These are phyloP conservation scores for Harpalus rubripes DNA, from an alignment of 2,888 invertebrate genomes.

Conservation along the genomic window DNA sequence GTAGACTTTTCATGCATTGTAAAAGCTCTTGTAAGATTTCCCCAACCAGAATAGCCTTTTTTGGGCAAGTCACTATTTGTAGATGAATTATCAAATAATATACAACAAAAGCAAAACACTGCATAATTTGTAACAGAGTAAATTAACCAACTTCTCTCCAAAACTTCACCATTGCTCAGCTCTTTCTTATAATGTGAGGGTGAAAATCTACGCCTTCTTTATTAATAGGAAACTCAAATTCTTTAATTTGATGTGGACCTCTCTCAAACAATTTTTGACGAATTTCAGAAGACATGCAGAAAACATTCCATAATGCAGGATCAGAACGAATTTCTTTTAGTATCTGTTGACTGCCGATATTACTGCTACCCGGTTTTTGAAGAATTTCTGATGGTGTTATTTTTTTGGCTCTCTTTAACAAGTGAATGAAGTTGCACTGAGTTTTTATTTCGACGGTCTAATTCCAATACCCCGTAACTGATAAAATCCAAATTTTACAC, in stretches of 20 bases:
- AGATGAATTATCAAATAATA: too few species aligned
- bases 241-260: conserved; percentile 43
- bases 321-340: conserved; percentile 32
- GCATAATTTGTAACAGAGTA: too few species aligned
- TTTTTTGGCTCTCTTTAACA: too few species aligned
- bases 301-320: conserved; percentile 38
- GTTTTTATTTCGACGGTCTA: too few species aligned
- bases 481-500: too few species aligned
- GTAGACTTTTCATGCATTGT: conserved; percentile 65
- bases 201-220: conserved; percentile 51
- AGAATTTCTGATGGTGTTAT: conserved; percentile 4
- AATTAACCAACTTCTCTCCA: too few species aligned
- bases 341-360: not conserved
- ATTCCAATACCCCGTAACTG: too few species aligned
- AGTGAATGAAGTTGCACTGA: too few species aligned
- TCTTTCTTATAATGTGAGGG: conserved; percentile 43
- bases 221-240: conserved; percentile 45
- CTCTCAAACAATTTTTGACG: conserved; percentile 39
- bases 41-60: conserved; percentile 66
- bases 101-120: too few species aligned
- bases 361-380: not conserved
- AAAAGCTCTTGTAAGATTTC: conserved; percentile 65
- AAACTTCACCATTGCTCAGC: too few species aligned
- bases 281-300: conserved; percentile 25
- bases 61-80: conserved; percentile 66